Evolutionary conservation across 2,113 vertebrate genomes (phyloP).

Genomic region (Murina feae): DNA sequence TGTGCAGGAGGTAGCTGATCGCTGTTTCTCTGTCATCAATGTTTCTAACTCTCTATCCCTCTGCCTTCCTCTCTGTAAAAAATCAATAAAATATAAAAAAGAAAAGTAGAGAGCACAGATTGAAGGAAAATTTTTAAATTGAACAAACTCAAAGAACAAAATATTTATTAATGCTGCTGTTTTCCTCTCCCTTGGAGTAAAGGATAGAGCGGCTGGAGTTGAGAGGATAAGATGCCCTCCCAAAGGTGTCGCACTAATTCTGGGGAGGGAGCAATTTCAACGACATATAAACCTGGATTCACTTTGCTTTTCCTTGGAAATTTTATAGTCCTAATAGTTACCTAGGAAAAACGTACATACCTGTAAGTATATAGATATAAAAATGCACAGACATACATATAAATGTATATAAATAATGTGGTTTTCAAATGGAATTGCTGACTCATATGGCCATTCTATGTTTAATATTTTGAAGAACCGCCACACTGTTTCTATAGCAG

Average conservation of each 20-base stretch:
- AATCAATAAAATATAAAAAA: too few relatives aligned
- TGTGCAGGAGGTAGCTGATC: too few relatives aligned
- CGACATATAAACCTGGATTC: not conserved
- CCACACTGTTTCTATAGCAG: not conserved
- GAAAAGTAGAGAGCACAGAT: not conserved
- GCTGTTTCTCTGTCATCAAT: too few relatives aligned
- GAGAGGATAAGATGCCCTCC: not conserved
- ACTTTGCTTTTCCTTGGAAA: constrained; percentile 23
- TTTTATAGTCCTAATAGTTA: not conserved
- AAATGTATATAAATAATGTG: not conserved
- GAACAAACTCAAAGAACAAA: not conserved
- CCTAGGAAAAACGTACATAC: not conserved
- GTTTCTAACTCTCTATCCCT: too few relatives aligned
- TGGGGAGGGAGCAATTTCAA: not conserved
- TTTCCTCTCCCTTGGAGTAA: constrained; percentile 34
- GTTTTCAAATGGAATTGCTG: constrained; percentile 1
- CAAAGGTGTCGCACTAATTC: not conserved
- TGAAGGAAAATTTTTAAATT: not conserved
- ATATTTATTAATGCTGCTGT: not conserved
- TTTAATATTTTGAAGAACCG: not conserved
- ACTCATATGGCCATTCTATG: not conserved
- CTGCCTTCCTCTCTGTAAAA: too few relatives aligned
- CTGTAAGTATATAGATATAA: not conserved
- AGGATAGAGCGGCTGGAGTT: not conserved
- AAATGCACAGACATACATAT: not conserved